A percentile compares a stretch with the other conserved stretches of the same genome.
Evolutionary conservation across 92 coral and sea anemone species (phyloP).

Genomic region (Porites evermanni): DNA sequence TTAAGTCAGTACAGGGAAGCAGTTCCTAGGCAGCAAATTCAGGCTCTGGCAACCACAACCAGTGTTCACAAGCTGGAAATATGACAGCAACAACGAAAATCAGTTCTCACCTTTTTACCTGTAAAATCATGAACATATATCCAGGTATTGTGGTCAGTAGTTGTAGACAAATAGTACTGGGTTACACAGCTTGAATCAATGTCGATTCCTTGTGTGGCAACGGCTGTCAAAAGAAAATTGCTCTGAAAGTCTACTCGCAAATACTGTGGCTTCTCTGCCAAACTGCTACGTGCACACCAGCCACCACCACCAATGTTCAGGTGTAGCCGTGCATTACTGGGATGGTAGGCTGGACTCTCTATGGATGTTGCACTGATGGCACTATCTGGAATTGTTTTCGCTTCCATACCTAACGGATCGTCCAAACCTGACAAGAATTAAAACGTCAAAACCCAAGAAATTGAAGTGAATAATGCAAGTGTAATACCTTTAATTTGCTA

Average conservation of each 20-base stretch:
- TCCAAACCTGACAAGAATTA: slow-evolving; percentile 11
- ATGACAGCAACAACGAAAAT: background rate
- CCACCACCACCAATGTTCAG: slow-evolving; percentile 26
- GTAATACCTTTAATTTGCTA: too few species aligned
- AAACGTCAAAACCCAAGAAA: background rate
- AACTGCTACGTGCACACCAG: background rate
- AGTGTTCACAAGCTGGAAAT: too few species aligned
- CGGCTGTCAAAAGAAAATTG: background rate
- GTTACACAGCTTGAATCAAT: slow-evolving; percentile 5
- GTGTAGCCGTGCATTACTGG: slow-evolving; percentile 15
- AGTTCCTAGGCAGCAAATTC: too few species aligned
- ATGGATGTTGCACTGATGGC: slow-evolving; percentile 1
- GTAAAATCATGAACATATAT: slow-evolving; percentile 14
- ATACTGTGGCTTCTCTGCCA: slow-evolving; percentile 5
- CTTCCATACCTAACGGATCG: slow-evolving; percentile 16
- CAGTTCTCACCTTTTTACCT: slow-evolving; percentile 13
- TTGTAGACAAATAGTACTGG: slow-evolving; percentile 15
- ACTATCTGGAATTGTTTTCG: background rate
- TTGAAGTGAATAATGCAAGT: too few species aligned
- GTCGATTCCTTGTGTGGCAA: slow-evolving; percentile 14
- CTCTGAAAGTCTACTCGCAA: background rate
- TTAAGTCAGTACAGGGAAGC: too few species aligned
- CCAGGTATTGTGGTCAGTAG: background rate
- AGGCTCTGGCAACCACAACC: too few species aligned
- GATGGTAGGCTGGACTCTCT: background rate